phyloP scores from a whole-genome alignment of 1,140 invertebrate genomes.

The Megathymus violae region DNA sequence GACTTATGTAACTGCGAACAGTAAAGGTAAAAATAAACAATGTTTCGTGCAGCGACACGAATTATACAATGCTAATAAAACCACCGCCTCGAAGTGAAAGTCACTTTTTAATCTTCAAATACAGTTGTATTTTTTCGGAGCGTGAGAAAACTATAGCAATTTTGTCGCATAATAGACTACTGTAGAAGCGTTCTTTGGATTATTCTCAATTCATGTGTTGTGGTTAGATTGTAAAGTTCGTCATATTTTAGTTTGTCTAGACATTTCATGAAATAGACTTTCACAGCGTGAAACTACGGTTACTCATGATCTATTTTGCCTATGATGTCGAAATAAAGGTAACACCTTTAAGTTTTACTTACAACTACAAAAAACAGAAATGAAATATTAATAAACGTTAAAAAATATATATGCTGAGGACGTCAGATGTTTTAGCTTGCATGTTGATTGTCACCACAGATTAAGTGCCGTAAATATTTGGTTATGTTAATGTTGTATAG shows the following conservation, averaged over 20 bases:
- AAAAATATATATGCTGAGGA: too few relatives aligned
- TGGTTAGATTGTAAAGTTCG: background rate
- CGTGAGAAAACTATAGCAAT: slow-evolving; percentile 5
- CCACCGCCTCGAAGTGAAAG: slow-evolving; percentile 7
- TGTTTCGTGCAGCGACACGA: slow-evolving; percentile 3
- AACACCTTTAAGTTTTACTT: too few relatives aligned
- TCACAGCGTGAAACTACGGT: too few relatives aligned
- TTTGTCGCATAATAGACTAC: slow-evolving; percentile 5
- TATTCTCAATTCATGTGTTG: background rate
- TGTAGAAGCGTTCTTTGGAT: background rate
- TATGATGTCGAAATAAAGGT: too few relatives aligned
- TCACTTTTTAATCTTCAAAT: slow-evolving; percentile 2
- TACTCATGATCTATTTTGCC: too few relatives aligned
- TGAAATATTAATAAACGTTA: too few relatives aligned
- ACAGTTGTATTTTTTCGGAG: background rate
- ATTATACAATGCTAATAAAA: slow-evolving; percentile 21
- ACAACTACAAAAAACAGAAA: too few relatives aligned
- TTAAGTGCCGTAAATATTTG: too few relatives aligned
- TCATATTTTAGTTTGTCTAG: background rate
- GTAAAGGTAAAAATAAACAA: slow-evolving; percentile 8
- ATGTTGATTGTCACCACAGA: too few relatives aligned
- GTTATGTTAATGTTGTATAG: too few relatives aligned
- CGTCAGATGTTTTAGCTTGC: too few relatives aligned
- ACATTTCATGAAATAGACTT: too few relatives aligned
- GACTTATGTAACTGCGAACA: slow-evolving; percentile 1